phyloP scores from a whole-genome alignment of 2,888 invertebrate genomes.

The Alviniconcha strummeri region DNA sequence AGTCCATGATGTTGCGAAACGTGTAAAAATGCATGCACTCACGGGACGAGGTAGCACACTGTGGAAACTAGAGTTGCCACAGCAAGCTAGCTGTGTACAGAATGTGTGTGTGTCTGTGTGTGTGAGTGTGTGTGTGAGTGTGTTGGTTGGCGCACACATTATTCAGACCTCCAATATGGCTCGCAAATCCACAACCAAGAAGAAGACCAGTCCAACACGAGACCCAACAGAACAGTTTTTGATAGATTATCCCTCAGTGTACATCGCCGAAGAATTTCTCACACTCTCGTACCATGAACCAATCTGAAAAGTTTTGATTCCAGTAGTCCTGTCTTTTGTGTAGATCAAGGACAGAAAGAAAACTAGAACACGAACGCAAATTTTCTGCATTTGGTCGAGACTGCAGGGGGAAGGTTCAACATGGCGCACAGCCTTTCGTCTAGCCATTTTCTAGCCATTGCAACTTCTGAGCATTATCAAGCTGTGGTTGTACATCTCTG shows the following conservation, averaged over 20 bases:
- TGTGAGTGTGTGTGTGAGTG: slow-evolving; percentile 18
- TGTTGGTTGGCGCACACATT: slow-evolving; percentile 23
- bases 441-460: slow-evolving; percentile 55
- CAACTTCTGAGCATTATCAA: slow-evolving; percentile 54
- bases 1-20: not conserved
- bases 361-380: slow-evolving; percentile 9
- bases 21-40: not conserved
- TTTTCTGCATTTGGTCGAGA: slow-evolving; percentile 25
- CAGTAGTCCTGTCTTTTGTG: too few species aligned
- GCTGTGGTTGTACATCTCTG: slow-evolving; percentile 31
- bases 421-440: slow-evolving; percentile 63
- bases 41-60: not conserved
- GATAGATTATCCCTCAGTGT: not conserved
- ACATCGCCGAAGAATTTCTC: not conserved
- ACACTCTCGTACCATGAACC: not conserved
- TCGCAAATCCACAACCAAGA: slow-evolving; percentile 30
- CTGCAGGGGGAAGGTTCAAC: slow-evolving; percentile 55
- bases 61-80: not conserved
- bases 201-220: slow-evolving; percentile 3
- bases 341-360: not conserved
- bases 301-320: slow-evolving; percentile 2
- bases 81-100: slow-evolving; percentile 10
- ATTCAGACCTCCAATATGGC: slow-evolving; percentile 35
- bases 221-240: slow-evolving; percentile 13
- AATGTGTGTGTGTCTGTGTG: not conserved